phyloP scores from a whole-genome alignment of 2,888 invertebrate genomes.

The Callinectes sapidus region DNA sequence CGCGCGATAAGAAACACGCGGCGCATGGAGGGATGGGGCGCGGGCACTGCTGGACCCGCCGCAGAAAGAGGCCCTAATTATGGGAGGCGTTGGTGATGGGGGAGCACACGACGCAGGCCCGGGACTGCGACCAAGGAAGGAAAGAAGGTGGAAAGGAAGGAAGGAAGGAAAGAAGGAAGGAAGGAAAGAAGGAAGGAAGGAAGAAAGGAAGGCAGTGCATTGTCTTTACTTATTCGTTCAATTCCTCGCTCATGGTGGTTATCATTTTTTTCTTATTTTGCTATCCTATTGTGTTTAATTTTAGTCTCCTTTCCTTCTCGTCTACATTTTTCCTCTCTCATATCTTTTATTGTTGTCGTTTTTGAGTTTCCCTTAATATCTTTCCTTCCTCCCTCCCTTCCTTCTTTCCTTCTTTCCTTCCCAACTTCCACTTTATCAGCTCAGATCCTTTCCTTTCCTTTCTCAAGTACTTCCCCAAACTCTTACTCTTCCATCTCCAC shows the following conservation, averaged over 20 bases:
- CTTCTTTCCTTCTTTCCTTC: not conserved
- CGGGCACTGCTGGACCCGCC: not conserved
- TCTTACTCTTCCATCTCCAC: not conserved
- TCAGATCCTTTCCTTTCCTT: not conserved
- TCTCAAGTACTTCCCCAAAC: not conserved
- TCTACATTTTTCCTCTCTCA: not conserved
- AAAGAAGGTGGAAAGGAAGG: not conserved
- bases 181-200: not conserved
- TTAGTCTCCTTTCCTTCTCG: not conserved
- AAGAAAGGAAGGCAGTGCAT: not conserved
- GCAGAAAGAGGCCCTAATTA: constrained; percentile 7
- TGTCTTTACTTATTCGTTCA: not conserved
- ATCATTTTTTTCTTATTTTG: not conserved
- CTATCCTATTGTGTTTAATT: not conserved
- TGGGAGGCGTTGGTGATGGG: not conserved
- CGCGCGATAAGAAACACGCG: constrained; percentile 55
- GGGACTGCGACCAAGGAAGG: not conserved
- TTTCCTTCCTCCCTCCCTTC: not conserved
- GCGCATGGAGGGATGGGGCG: not conserved
- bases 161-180: not conserved
- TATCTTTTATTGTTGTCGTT: not conserved
- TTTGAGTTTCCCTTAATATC: not conserved
- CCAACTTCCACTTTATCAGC: not conserved
- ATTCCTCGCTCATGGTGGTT: not conserved
- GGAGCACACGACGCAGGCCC: not conserved